Evolutionary conservation across 2,888 invertebrate species (phyloP).

Genomic region (Eugnorisma glareosa): DNA sequence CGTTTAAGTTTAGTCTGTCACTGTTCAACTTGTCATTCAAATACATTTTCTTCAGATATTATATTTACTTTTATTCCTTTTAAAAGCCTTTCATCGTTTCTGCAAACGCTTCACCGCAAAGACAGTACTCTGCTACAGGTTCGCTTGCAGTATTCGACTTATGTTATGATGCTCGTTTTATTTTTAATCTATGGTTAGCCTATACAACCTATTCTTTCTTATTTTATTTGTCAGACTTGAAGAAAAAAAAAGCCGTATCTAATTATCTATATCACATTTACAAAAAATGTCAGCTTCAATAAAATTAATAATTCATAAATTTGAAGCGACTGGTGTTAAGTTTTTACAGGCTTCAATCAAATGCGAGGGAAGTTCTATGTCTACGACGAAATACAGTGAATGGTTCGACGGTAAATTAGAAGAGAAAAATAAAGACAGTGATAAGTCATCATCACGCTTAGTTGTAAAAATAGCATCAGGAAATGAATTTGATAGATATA

Average conservation of each 20-base stretch:
- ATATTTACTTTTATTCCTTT: no score
- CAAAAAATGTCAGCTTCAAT: slow-evolving; percentile 82
- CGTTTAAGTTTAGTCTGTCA: no score
- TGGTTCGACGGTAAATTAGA: slow-evolving; percentile 81
- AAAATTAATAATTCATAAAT: slow-evolving; percentile 87
- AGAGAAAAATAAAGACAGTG: slow-evolving; percentile 75
- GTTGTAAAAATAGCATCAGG: slow-evolving; percentile 84
- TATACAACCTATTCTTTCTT: slow-evolving; percentile 24
- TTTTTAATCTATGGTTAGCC: slow-evolving; percentile 27
- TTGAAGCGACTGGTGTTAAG: slow-evolving; percentile 80
- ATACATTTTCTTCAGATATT: no score
- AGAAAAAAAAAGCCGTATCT: slow-evolving; percentile 20
- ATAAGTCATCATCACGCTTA: slow-evolving; percentile 81
- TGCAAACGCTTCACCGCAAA: no score
- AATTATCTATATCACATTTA: slow-evolving; percentile 60
- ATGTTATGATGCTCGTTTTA: neutral
- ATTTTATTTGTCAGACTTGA: neutral
- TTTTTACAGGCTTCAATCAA: slow-evolving; percentile 80
- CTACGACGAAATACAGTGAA: slow-evolving; percentile 77
- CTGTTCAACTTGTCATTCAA: no score
- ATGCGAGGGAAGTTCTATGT: slow-evolving; percentile 71
- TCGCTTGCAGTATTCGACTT: neutral
- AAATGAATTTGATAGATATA: slow-evolving; percentile 76
- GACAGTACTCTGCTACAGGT: no score
- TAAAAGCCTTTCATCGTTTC: no score